These are phyloP conservation scores for Setophaga petechia DNA, from an alignment of 2,113 vertebrate genomes.

Conservation along the genomic window DNA sequence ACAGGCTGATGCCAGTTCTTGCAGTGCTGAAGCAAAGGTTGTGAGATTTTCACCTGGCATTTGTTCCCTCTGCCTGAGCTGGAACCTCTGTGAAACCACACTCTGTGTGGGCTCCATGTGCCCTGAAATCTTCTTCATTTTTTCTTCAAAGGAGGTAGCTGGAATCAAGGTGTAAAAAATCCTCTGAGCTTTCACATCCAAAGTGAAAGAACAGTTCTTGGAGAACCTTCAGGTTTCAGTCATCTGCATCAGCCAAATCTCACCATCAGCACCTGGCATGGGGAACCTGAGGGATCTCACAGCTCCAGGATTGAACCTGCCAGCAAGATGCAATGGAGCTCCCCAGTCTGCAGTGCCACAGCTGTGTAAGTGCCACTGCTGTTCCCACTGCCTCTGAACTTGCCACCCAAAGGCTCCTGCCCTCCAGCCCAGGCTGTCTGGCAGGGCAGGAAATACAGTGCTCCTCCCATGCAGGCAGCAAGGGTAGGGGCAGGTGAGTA, in stretches of 20 bases:
- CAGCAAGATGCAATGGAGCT: background rate
- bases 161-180: background rate
- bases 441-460: background rate
- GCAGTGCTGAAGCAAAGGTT: background rate
- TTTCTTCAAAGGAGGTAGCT: background rate
- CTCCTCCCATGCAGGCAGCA: background rate
- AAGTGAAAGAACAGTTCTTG: background rate
- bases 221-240: background rate
- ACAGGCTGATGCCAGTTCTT: conserved; percentile 3
- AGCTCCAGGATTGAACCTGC: background rate
- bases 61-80: conserved; percentile 6
- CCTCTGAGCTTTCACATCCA: background rate
- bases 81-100: background rate
- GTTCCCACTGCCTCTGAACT: background rate
- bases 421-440: background rate
- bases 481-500: background rate
- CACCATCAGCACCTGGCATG: background rate
- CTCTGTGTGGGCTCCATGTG: background rate
- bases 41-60: conserved; percentile 22
- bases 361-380: background rate
- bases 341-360: background rate
- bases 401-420: background rate
- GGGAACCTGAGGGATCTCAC: background rate
- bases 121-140: conserved; percentile 33
- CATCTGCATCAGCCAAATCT: background rate